Conservation (phyloP, 2,113 vertebrate genomes). For the Mixornis gularis region DNA sequence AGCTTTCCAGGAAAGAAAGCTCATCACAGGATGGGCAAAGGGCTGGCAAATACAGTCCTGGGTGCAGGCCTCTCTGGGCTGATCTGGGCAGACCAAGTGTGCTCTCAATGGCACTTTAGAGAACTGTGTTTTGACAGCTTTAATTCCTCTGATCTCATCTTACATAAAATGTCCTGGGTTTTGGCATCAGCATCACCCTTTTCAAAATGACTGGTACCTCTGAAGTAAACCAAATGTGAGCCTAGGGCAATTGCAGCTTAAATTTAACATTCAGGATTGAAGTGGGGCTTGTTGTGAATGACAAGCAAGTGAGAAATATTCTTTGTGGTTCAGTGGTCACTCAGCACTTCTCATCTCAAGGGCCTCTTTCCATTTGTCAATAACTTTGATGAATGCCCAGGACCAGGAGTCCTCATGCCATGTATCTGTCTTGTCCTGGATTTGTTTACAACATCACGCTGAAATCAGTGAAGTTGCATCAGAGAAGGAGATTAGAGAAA, state of each 20-base stretch:
- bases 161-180: background rate
- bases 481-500: background rate
- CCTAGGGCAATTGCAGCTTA: background rate
- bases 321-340: background rate
- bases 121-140: conserved; percentile 1
- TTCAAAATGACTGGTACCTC: background rate
- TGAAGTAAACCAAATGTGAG: background rate
- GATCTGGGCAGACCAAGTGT: background rate
- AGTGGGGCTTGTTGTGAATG: background rate
- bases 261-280: background rate
- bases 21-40: background rate
- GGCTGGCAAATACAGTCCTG: background rate
- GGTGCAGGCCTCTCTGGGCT: background rate
- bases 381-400: background rate
- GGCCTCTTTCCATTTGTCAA: background rate
- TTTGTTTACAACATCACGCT: background rate
- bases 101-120: background rate
- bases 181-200: background rate
- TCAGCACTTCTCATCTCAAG: background rate
- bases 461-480: background rate
- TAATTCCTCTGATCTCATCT: conserved; percentile 9
- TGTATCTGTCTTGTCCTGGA: background rate
- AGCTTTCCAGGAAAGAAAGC: background rate
- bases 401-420: background rate
- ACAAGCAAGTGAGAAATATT: background rate